Base-by-base conservation (phyloP, 2,113 vertebrate genomes). In the Phylloscopus trochilus region DNA sequence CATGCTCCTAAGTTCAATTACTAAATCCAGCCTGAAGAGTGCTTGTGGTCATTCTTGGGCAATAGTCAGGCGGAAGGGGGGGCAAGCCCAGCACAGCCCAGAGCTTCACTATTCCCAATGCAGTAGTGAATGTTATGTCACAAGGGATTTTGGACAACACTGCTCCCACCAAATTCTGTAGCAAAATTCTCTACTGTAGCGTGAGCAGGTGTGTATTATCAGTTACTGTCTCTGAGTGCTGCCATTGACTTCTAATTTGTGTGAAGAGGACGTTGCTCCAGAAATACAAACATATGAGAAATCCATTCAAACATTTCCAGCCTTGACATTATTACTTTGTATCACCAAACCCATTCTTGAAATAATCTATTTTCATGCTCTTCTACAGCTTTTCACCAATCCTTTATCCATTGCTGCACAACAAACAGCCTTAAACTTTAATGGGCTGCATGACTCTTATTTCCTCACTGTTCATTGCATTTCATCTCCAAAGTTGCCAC, bases 381-480 rank as follows among this genome's bases (percentile, higher is more conserved):
- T 90, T 91, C 73, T 60, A 70, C 66, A 92, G 55, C 15, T 76
- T 86, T 93, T 66, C 67, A 56, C 37, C 74, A 59, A 60, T 70
- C 14, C 41, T 93, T 88, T 83, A 89, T 92, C 59, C 72, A 67
- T 10, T 60, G 27, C 83, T 79, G 81, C 74, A 66, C 64, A 92
- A 49, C 72, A 90, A 95, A 94, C 76, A 93, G 33, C 49, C 84
- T 87, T 78, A 93, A 94, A 95, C 68, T 81, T 95, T 94, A 90
- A 89, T 83, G 41, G 78, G 49, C 26, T 88, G 53, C 27, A 77
- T 53, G 82, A 95, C 76, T 96, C 96, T 90, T 88, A 93, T 93
- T 90, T 95, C 87, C 67, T 92, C 24, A 49, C 72, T 76, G 6
- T 90, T 96, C 73, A 75, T 30, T 59, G 51, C 62, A 63, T 91